Percentiles rank a stretch among this genome's conserved stretches.
Conservation (phyloP, 2,113 vertebrate species). For the Passer montanus region DNA sequence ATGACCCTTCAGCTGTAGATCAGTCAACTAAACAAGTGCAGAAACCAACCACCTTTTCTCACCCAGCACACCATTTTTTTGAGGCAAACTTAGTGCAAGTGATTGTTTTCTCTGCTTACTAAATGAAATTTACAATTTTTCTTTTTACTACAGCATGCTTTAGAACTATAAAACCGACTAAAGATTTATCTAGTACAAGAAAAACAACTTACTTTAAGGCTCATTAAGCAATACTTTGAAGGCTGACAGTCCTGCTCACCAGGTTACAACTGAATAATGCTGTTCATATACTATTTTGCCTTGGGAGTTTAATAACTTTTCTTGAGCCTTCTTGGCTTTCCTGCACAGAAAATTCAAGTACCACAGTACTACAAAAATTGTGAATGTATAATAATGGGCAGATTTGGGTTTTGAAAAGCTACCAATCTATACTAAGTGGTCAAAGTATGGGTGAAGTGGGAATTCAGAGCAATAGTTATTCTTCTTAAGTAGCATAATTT, state of each 20-base stretch:
- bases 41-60: background rate
- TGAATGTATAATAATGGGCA: background rate
- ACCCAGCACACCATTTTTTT: background rate
- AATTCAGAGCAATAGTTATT: background rate
- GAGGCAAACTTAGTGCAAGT: background rate
- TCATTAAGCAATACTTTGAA: background rate
- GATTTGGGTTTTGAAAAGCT: background rate
- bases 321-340: background rate
- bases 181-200: background rate
- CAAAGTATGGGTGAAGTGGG: background rate
- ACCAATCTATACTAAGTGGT: background rate
- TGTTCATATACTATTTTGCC: background rate
- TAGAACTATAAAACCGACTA: background rate
- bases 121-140: background rate
- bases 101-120: background rate
- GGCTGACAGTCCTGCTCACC: background rate
- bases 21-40: background rate
- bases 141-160: background rate
- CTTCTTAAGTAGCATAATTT: background rate
- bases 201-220: background rate
- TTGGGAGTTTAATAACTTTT: background rate
- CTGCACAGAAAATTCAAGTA: background rate
- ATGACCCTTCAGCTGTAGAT: background rate
- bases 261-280: background rate
- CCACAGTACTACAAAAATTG: background rate